phyloP scores from a whole-genome alignment of 2,888 invertebrate genomes.

The Synanthedon tipuliformis region DNA sequence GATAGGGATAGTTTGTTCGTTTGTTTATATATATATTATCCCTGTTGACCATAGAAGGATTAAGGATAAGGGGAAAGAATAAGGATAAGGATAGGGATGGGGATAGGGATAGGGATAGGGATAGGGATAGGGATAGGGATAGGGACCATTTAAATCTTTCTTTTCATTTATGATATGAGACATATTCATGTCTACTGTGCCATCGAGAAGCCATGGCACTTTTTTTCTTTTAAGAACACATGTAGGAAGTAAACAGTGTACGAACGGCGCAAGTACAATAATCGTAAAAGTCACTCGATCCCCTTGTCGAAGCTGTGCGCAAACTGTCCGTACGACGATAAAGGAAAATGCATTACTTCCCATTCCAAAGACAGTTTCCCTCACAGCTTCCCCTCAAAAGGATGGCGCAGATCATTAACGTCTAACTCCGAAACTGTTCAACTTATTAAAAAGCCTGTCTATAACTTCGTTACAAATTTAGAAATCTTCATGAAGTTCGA shows the following conservation, averaged over 20 bases:
- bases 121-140: no score
- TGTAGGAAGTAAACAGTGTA: conserved; percentile 14
- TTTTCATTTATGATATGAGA: no score
- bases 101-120: no score
- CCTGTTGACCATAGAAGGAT: no score
- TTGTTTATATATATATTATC: no score
- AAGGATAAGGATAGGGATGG: no score
- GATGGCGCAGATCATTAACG: conserved; percentile 56
- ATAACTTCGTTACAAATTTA: conserved; percentile 30
- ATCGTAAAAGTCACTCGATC: conserved; percentile 52
- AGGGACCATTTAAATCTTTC: no score
- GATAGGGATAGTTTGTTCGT: no score
- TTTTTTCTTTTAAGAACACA: conserved; percentile 45
- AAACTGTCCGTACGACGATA: conserved; percentile 62
- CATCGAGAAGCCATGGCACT: no score
- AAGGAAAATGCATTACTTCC: conserved; percentile 69
- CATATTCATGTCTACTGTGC: no score
- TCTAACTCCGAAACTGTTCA: conserved; percentile 34
- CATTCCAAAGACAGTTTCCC: conserved; percentile 46
- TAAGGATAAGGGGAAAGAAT: no score
- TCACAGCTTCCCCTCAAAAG: conserved; percentile 55
- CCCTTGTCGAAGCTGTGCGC: conserved; percentile 51
- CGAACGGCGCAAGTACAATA: conserved; percentile 50
- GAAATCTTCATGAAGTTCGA: no score
- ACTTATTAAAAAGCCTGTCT: conserved; percentile 49